A percentile compares a stretch with the other conserved stretches of the same genome.
These are phyloP conservation scores for Dynastes tityus DNA, from an alignment of 2,888 invertebrate genomes.

Conservation along the genomic window DNA sequence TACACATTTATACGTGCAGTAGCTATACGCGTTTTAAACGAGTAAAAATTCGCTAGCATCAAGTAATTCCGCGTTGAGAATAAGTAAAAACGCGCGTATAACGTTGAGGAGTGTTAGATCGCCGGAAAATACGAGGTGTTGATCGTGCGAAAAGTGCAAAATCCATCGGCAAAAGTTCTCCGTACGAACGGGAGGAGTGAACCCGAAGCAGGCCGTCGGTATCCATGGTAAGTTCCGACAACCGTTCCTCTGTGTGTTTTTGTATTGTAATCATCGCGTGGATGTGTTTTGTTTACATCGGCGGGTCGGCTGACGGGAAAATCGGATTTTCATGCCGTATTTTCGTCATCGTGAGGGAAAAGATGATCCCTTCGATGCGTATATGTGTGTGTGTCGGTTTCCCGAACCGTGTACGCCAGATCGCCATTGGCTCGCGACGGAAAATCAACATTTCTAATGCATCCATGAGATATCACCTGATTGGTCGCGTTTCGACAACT, in stretches of 20 bases:
- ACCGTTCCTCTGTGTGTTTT: conserved; percentile 59
- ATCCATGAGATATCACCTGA: conserved; percentile 70
- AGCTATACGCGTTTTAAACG: conserved; percentile 69
- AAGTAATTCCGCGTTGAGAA: conserved; percentile 53
- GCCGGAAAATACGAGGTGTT: conserved; percentile 55
- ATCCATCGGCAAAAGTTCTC: conserved; percentile 54
- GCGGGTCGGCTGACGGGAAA: conserved; percentile 16
- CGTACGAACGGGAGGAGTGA: conserved; percentile 56
- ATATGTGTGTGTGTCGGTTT: not conserved
- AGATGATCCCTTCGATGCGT: not conserved
- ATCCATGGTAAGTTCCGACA: conserved; percentile 69
- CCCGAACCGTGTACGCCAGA: conserved; percentile 54
- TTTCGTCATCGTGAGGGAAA: not conserved
- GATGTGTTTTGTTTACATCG: conserved; percentile 31
- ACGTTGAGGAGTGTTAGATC: conserved; percentile 56
- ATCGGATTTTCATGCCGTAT: conserved; percentile 37
- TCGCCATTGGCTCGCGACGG: conserved; percentile 68
- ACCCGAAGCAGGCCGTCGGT: conserved; percentile 65
- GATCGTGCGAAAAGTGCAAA: conserved; percentile 54
- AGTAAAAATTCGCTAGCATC: conserved; percentile 58
- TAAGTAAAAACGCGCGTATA: conserved; percentile 56
- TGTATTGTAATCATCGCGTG: conserved; percentile 51
- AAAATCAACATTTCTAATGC: conserved; percentile 71
- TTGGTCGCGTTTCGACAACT: conserved; percentile 71
- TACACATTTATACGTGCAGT: conserved; percentile 69